phyloP scores from a whole-genome alignment of 2,797 vertebrate genomes.

The Xenentodon cancila region DNA sequence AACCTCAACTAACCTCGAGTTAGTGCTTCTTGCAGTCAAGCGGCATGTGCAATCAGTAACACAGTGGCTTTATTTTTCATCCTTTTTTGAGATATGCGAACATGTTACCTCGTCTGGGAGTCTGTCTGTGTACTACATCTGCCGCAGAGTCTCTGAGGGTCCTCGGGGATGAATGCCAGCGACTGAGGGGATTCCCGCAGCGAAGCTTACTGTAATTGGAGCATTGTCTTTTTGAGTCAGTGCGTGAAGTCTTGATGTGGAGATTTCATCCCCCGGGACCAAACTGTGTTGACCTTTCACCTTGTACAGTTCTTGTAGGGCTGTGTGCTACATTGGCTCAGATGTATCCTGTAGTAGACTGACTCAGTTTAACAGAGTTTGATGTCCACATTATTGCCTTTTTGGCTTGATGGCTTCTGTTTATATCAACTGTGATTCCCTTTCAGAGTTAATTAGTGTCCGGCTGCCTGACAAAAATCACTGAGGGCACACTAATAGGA shows the following conservation, averaged over 20 bases:
- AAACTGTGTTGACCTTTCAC: constrained; percentile 43
- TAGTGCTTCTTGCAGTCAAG: constrained; percentile 4
- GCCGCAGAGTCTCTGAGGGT: constrained; percentile 31
- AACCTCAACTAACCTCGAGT: constrained; percentile 29
- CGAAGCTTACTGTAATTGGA: constrained; percentile 34
- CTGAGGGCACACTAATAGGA: too few species aligned
- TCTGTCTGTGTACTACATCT: constrained; percentile 23
- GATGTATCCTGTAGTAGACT: constrained; percentile 6
- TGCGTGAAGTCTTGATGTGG: constrained; percentile 3
- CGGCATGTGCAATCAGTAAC: not conserved
- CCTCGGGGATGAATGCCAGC: constrained; percentile 20
- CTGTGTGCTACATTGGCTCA: constrained; percentile 4
- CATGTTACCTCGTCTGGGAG: constrained; percentile 11
- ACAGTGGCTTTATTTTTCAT: constrained; percentile 4
- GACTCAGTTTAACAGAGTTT: constrained; percentile 7
- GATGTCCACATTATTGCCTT: too few species aligned
- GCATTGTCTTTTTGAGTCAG: constrained; percentile 44
- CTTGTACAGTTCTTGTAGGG: constrained; percentile 26
- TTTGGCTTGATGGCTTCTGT: too few species aligned
- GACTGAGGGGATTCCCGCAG: constrained; percentile 43
- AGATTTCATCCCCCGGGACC: constrained; percentile 25
- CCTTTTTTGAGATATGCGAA: constrained; percentile 25
- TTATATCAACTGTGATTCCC: constrained; percentile 5
- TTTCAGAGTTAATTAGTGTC: constrained; percentile 28
- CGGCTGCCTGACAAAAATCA: constrained; percentile 14